Evolutionary conservation across 2,888 invertebrate genomes (phyloP), one percentile per base, ranked within the genome.

Genomic region (Andricus curvator): DNA sequence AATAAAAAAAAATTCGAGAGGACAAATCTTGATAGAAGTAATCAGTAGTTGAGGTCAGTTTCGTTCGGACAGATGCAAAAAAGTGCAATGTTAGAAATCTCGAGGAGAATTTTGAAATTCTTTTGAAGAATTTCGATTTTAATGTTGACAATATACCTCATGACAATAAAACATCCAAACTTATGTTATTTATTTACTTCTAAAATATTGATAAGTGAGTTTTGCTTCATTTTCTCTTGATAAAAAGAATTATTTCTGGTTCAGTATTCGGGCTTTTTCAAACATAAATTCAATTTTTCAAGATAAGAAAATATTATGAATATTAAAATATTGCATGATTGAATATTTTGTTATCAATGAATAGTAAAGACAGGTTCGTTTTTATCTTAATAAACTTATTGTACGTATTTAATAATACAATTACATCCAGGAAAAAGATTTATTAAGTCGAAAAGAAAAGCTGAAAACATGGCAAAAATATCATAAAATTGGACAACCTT

Each of bases 391-490:
- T 9, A 37, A 33, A 66, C 6, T n/a, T 33, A 66, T 37, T 66
- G 37, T 33, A n/a, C 66, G 17, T 20, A 6, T n/a, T 66, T 4
- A 66, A 66, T 37, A 20, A 66, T n/a, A 37, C 9, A 66, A 44
- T 33, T 25, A 48, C 51, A 48, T 33, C 20, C 70, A 70, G 51
- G 5, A 70, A 70, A 68, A 48, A 48, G 68, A 68, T 44, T 70
- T 51, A 70, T 70, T 29, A 51, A 70, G n/a, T n/a, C n/a, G 17
- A 8, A 48, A 68, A 22, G 11, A 44, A 68, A 41, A 22, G 6
- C 15, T 48, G 17, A 15, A 15, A 48, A 48, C 5, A 48, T 51
- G 9, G n/a, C 17, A 8, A 25, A 8, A 70, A 29, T 9, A 33
- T n/a, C 3, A 3, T n/a, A 13, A 41, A 13, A 13, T 41, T 13